These are phyloP conservation scores for Schizopygopsis pylzovi DNA, from an alignment of 2,797 vertebrate genomes.

Conservation along the genomic window DNA sequence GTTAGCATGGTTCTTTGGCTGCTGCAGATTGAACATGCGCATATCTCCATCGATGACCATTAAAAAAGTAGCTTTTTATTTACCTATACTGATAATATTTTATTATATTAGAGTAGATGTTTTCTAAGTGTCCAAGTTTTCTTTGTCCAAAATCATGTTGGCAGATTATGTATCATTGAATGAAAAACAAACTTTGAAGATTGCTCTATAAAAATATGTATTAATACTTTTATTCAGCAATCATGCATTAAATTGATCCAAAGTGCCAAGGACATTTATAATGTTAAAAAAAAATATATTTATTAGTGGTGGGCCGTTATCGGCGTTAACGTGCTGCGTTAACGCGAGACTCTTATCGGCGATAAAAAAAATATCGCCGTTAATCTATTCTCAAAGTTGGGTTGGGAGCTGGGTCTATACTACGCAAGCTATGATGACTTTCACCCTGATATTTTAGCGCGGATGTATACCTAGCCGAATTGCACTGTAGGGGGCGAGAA, in stretches of 20 bases:
- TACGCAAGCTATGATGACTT: no score
- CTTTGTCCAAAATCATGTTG: background rate
- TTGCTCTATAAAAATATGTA: background rate
- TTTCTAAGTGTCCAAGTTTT: background rate
- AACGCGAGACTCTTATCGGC: no score
- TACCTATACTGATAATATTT: background rate
- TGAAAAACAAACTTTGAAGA: background rate
- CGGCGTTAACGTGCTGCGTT: no score
- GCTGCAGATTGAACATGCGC: background rate
- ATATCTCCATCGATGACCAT: background rate
- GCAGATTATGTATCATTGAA: background rate
- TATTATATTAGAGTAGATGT: background rate
- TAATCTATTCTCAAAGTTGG: no score
- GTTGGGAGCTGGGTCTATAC: no score
- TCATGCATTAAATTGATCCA: background rate
- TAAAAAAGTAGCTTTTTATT: background rate
- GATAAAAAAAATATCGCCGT: no score
- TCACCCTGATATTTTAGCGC: no score
- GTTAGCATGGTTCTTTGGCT: background rate
- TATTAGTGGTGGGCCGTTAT: no score
- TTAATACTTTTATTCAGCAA: background rate
- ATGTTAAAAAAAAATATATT: background rate
- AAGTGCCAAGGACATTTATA: background rate
- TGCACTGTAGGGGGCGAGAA: no score
- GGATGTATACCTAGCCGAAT: no score